phyloP scores from a whole-genome alignment of 2,797 vertebrate genomes.

The Coluber constrictor region DNA sequence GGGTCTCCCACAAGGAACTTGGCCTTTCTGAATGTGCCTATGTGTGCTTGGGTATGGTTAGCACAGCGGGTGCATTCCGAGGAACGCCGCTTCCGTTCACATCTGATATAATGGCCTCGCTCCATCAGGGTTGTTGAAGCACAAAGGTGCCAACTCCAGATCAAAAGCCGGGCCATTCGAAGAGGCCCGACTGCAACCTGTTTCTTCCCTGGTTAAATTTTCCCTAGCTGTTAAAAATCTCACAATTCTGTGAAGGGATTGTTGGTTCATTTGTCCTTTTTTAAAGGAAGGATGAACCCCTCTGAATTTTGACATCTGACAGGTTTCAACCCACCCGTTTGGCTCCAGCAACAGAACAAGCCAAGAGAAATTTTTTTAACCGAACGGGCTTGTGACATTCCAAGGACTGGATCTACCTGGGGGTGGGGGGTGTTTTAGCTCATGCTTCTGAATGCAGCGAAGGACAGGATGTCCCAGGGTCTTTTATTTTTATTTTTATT shows the following conservation, averaged over 20 bases:
- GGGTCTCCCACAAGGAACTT: neutral
- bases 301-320: neutral
- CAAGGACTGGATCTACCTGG: neutral
- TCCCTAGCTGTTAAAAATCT: neutral
- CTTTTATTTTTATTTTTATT: too few species aligned
- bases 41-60: neutral
- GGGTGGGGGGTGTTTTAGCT: neutral
- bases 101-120: neutral
- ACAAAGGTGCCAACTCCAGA: neutral
- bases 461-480: too few species aligned
- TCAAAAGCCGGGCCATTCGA: too few species aligned
- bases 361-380: slow-evolving; percentile 19
- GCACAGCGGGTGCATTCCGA: neutral
- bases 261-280: slow-evolving; percentile 4
- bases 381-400: neutral
- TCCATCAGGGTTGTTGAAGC: neutral
- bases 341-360: slow-evolving; percentile 9
- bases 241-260: neutral
- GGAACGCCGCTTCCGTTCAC: neutral
- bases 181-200: neutral
- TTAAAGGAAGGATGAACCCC: neutral
- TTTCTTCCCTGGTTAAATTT: neutral
- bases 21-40: neutral
- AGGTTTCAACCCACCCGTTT: neutral
- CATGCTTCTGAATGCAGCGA: neutral